phyloP scores from a whole-genome alignment of 1,140 invertebrate genomes.

The Drosophila rhopaloa region DNA sequence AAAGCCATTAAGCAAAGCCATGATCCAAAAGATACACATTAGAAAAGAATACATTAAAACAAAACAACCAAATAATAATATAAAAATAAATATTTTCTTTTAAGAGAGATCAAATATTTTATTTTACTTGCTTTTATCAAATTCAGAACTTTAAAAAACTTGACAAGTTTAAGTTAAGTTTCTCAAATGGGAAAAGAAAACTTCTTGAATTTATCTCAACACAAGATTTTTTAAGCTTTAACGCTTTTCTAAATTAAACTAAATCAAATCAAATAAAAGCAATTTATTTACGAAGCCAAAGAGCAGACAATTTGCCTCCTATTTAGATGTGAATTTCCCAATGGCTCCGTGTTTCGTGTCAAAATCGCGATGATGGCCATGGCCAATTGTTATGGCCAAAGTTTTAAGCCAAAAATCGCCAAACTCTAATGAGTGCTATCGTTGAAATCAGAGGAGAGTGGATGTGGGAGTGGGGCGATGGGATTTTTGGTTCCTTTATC shows the following conservation, averaged over 20 bases:
- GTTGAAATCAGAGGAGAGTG: constrained; percentile 49
- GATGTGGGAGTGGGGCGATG: not conserved
- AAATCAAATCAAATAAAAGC: constrained; percentile 20
- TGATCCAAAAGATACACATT: not conserved
- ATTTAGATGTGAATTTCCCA: constrained; percentile 23
- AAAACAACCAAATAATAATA: too few relatives aligned
- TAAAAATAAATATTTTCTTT: not conserved
- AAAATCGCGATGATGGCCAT: constrained; percentile 51
- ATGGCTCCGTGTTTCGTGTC: constrained; percentile 36
- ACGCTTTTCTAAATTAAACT: not conserved
- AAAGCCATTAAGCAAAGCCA: constrained; percentile 1
- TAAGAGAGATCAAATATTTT: not conserved
- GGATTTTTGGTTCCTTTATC: constrained; percentile 24
- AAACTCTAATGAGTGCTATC: constrained; percentile 75
- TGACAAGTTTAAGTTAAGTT: not conserved
- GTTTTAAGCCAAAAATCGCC: constrained; percentile 61
- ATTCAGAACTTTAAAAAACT: too few relatives aligned
- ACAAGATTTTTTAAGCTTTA: not conserved
- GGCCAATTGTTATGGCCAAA: constrained; percentile 74
- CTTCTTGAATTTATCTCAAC: too few relatives aligned
- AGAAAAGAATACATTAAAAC: not conserved
- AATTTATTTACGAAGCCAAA: constrained; percentile 26
- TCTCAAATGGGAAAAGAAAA: not conserved
- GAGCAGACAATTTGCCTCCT: constrained; percentile 19
- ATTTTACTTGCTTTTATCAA: not conserved